A percentile compares a stretch with the other conserved stretches of the same genome.
Evolutionary conservation across 2,113 vertebrate species (phyloP).

Genomic region (Tachuris rubrigastra): DNA sequence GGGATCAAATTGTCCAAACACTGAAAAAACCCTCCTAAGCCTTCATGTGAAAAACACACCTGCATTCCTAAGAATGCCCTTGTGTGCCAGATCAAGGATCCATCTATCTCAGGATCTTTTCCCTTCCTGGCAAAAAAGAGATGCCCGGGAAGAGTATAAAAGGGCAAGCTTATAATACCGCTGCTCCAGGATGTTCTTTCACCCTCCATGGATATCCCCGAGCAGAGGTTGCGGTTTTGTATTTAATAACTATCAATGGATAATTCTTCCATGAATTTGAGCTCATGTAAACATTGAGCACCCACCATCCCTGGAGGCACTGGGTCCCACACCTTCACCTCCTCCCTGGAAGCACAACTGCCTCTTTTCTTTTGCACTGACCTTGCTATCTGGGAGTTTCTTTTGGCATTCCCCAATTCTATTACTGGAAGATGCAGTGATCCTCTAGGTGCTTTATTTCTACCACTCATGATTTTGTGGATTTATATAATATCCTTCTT

Average conservation of each 20-base stretch:
- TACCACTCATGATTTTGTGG: background rate
- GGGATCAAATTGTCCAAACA: background rate
- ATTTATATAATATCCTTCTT: background rate
- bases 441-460: background rate
- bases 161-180: constrained; percentile 30
- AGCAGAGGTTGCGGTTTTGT: constrained; percentile 36
- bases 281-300: background rate
- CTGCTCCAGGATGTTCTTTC: constrained; percentile 44
- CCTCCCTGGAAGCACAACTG: background rate
- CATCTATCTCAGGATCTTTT: constrained; percentile 51
- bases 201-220: constrained; percentile 37
- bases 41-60: background rate
- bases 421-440: constrained; percentile 16
- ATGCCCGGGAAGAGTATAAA: constrained; percentile 39
- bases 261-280: constrained; percentile 23
- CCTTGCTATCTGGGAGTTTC: constrained; percentile 20
- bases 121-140: constrained; percentile 31
- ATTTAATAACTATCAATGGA: constrained; percentile 59
- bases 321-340: background rate
- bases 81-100: constrained; percentile 36
- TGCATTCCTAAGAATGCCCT: constrained; percentile 19
- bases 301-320: background rate
- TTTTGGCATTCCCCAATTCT: background rate
- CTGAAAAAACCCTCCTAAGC: background rate
- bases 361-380: constrained; percentile 6